Conservation (phyloP, 1,140 invertebrate species). For the Teleopsis dalmanni region DNA sequence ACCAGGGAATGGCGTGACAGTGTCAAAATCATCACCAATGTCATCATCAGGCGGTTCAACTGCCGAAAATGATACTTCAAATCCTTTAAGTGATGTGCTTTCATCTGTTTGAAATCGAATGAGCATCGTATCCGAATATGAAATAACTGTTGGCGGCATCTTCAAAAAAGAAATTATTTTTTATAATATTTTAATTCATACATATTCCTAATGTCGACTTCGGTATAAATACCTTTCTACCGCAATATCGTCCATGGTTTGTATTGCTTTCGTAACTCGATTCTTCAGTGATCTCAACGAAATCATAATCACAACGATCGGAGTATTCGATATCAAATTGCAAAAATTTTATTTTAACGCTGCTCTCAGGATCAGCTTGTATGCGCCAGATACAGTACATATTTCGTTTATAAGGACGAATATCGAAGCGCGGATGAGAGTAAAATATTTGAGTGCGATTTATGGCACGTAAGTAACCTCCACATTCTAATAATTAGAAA, state of each 20-base stretch:
- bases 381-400: slow-evolving; percentile 93
- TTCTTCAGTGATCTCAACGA: slow-evolving; percentile 63
- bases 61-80: slow-evolving; percentile 76
- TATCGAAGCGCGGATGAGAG: slow-evolving; percentile 87
- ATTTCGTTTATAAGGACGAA: slow-evolving; percentile 77
- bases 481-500: slow-evolving; percentile 67
- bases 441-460: slow-evolving; percentile 73
- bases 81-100: slow-evolving; percentile 83
- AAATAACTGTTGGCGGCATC: slow-evolving; percentile 82
- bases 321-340: slow-evolving; percentile 88
- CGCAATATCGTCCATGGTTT: slow-evolving; percentile 38
- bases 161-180: slow-evolving; percentile 35
- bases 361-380: slow-evolving; percentile 65
- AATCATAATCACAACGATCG: slow-evolving; percentile 81
- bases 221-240: slow-evolving; percentile 24
- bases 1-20: slow-evolving; percentile 39
- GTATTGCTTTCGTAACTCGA: slow-evolving; percentile 43
- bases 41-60: slow-evolving; percentile 50
- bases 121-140: slow-evolving; percentile 74
- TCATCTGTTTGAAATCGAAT: slow-evolving; percentile 86
- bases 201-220: too few species aligned
- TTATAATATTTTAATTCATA: not conserved
- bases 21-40: slow-evolving; percentile 30
- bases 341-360: slow-evolving; percentile 77
- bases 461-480: slow-evolving; percentile 76